phyloP scores from a whole-genome alignment of 2,113 vertebrate species.

The Carassius auratus region DNA sequence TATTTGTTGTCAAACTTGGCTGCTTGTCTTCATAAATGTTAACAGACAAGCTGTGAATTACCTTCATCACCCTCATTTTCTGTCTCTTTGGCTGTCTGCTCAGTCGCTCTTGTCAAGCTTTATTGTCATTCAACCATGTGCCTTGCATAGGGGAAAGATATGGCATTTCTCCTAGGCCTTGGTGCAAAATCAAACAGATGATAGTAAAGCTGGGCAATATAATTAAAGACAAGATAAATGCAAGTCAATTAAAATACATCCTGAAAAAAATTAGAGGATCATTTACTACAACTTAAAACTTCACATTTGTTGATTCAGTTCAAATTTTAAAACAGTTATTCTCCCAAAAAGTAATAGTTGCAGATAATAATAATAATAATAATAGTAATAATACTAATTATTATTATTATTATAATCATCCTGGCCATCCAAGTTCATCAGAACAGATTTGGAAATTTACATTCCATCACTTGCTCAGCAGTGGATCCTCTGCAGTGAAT shows the following conservation, averaged over 20 bases:
- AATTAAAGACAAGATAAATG: constrained; percentile 1
- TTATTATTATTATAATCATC: no score
- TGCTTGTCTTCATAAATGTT: constrained; percentile 9
- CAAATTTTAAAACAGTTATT: no score
- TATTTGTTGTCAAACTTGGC: constrained; percentile 25
- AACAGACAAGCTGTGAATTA: neutral
- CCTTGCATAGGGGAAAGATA: neutral
- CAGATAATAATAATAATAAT: no score
- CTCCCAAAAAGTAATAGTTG: no score
- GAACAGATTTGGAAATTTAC: no score
- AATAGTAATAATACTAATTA: no score
- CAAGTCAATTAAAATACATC: neutral
- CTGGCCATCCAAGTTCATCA: no score
- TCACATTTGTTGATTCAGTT: no score
- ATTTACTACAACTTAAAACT: no score
- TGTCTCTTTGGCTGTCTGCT: neutral
- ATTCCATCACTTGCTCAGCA: no score
- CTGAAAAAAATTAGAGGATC: no score
- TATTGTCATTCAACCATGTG: constrained; percentile 1
- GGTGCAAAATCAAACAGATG: constrained; percentile 3
- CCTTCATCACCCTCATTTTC: neutral
- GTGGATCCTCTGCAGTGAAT: no score
- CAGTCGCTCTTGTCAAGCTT: neutral
- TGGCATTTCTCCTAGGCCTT: constrained; percentile 16
- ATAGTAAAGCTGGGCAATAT: neutral